Percentiles rank a stretch among this genome's conserved stretches.
Evolutionary conservation across 2,888 invertebrate genomes (phyloP).

Genomic region (Stegophylla sp.): DNA sequence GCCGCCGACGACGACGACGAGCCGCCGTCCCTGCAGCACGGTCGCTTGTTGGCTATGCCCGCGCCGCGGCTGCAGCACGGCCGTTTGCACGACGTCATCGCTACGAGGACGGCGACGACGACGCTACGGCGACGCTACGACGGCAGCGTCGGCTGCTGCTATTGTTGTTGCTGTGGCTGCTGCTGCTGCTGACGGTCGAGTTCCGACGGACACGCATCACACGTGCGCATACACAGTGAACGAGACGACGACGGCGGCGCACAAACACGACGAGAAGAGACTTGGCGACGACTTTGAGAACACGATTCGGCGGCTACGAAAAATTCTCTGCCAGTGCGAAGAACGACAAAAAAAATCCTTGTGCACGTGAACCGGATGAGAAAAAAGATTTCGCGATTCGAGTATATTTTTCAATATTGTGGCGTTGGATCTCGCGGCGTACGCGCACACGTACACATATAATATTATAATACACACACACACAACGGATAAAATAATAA

Average conservation of each 20-base stretch:
- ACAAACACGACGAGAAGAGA: not conserved
- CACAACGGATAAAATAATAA: constrained; percentile 18
- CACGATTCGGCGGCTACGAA: not conserved
- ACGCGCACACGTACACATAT: constrained; percentile 4
- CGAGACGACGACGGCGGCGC: too few relatives aligned
- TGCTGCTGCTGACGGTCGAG: constrained; percentile 6
- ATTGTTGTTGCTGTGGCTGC: not conserved
- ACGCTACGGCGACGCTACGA: not conserved
- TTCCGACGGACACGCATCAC: too few relatives aligned
- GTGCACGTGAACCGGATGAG: not conserved
- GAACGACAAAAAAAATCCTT: too few relatives aligned
- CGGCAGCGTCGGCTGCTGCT: not conserved
- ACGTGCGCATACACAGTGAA: too few relatives aligned
- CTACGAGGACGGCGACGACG: constrained; percentile 10
- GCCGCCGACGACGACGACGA: constrained; percentile 60
- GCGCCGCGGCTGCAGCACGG: constrained; percentile 61
- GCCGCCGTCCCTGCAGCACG: constrained; percentile 59
- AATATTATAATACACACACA: not conserved
- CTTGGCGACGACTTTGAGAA: not conserved
- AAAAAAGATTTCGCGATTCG: not conserved
- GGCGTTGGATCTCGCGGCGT: constrained; percentile 9
- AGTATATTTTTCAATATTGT: not conserved
- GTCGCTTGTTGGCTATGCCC: constrained; percentile 48
- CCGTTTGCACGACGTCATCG: constrained; percentile 62
- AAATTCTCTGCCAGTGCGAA: too few relatives aligned